These are phyloP conservation scores for Pomacea maculata DNA, from an alignment of 1,140 invertebrate genomes.

Conservation along the genomic window DNA sequence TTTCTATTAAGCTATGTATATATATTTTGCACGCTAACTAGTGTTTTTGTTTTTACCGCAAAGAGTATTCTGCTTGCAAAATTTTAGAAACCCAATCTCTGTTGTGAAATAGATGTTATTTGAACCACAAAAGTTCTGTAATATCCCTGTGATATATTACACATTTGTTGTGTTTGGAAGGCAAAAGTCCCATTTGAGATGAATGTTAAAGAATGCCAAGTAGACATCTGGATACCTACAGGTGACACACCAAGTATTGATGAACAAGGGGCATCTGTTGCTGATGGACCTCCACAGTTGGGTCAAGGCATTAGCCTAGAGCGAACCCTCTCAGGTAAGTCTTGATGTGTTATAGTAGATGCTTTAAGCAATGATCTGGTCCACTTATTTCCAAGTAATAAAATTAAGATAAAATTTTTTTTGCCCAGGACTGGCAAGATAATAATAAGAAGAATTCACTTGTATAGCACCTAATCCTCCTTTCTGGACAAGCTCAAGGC, in stretches of 20 bases:
- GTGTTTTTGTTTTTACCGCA: background rate
- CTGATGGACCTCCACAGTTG: background rate
- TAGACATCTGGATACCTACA: conserved; percentile 2
- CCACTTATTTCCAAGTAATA: background rate
- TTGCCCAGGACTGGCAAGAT: background rate
- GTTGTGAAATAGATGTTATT: background rate
- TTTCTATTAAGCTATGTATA: background rate
- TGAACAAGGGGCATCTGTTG: conserved; percentile 7
- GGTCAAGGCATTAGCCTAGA: conserved; percentile 11
- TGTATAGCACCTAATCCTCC: too few relatives aligned
- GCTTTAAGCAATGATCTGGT: too few relatives aligned
- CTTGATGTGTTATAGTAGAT: background rate
- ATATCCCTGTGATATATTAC: background rate
- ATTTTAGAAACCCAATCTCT: background rate
- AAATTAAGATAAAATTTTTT: background rate
- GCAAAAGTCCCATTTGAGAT: conserved; percentile 1
- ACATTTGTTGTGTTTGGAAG: background rate
- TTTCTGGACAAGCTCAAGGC: too few relatives aligned
- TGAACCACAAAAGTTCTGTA: background rate
- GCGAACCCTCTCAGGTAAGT: conserved; percentile 23
- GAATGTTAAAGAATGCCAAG: background rate
- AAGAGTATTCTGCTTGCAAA: background rate
- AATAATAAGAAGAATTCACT: background rate
- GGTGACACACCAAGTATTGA: background rate
- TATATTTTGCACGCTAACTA: background rate